These are phyloP conservation scores for Habrosyne pyritoides DNA, from an alignment of 2,888 invertebrate species.

Conservation along the genomic window DNA sequence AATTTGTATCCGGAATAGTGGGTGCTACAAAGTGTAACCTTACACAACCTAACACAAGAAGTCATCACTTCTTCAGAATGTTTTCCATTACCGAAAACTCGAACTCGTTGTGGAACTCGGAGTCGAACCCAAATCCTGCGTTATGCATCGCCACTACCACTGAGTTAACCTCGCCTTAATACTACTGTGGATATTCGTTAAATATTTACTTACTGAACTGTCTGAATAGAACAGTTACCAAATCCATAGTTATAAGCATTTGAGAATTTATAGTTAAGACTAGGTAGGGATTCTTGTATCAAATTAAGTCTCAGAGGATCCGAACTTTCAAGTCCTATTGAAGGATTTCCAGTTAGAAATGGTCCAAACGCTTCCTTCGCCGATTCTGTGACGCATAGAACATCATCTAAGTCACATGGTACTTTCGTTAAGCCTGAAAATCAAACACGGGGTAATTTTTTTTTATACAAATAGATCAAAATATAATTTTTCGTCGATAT, in stretches of 20 bases:
- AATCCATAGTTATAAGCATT: background rate
- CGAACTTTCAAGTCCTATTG: background rate
- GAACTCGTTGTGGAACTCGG: no score
- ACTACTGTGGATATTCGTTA: no score
- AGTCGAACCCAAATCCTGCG: no score
- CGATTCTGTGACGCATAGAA: background rate
- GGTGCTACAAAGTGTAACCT: no score
- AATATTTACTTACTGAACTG: background rate
- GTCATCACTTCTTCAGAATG: no score
- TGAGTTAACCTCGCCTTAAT: no score
- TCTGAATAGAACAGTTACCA: background rate
- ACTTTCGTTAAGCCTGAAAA: conserved; percentile 10
- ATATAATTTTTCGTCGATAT: no score
- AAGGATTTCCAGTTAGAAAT: background rate
- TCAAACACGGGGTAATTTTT: background rate
- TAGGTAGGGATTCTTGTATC: background rate
- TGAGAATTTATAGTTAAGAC: background rate
- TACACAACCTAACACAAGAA: no score
- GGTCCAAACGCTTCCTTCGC: background rate
- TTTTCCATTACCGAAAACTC: no score
- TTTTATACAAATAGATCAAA: no score
- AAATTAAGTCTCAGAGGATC: background rate
- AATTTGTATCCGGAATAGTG: no score
- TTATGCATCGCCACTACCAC: no score
- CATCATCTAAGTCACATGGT: conserved; percentile 9